These are phyloP conservation scores for Heteromyza rotundicornis DNA, from an alignment of 2,888 invertebrate species.

Conservation along the genomic window DNA sequence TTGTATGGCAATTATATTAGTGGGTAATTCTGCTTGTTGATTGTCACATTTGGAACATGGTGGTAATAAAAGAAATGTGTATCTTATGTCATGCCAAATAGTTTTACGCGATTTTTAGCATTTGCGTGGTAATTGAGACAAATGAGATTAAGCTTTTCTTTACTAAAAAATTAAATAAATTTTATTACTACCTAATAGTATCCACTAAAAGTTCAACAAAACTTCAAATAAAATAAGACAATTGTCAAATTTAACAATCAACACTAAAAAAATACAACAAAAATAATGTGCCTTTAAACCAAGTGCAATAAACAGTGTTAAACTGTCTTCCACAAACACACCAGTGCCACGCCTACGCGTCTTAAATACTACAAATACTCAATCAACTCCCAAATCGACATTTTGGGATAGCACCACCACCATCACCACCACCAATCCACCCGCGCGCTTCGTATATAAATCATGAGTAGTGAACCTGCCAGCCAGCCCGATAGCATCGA, in stretches of 20 bases:
- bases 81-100: too few species aligned
- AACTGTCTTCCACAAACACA: slow-evolving; percentile 39
- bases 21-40: background rate
- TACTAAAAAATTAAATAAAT: too few species aligned
- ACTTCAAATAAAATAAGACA: background rate
- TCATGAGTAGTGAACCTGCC: slow-evolving; percentile 61
- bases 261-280: background rate
- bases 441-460: too few species aligned
- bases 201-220: background rate
- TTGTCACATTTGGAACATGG: too few species aligned
- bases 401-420: too few species aligned
- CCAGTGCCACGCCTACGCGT: slow-evolving; percentile 42
- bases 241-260: background rate
- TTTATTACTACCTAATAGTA: background rate
- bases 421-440: slow-evolving; percentile 13
- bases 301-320: slow-evolving; percentile 13
- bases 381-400: background rate
- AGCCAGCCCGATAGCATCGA: slow-evolving; percentile 69
- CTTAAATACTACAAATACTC: slow-evolving; percentile 6
- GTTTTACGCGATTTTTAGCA: too few species aligned
- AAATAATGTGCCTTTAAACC: slow-evolving; percentile 39
- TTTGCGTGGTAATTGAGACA: background rate
- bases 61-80: too few species aligned
- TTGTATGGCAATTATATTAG: background rate
- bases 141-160: background rate